Evolutionary conservation across 2,113 vertebrate species (phyloP), one percentile per base, ranked within the genome.

Genomic region (Tragelaphus scriptus): DNA sequence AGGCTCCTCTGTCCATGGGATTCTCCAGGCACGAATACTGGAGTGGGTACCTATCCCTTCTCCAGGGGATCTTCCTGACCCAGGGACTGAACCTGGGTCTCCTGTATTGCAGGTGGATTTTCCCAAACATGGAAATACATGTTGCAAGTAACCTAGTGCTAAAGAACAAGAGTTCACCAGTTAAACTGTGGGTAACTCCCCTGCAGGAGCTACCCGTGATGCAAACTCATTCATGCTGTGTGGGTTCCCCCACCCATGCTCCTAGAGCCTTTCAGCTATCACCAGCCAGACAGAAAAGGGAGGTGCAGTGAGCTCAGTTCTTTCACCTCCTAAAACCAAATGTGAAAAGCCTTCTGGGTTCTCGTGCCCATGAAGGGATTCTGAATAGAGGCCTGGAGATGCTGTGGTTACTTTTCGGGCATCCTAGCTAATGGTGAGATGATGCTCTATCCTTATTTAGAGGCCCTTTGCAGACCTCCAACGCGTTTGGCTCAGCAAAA

Each of bases 391-490:
- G 84, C 40, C 61, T n/a, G 51, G 14, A 6, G 71, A 81, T 51
- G 58, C 56, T 6, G 47, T 12, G 71, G 87, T 71, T 65, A 53
- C 59, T 68, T 90, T 40, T 26, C 44, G 7, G 75, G 28, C 23
- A 12, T 53, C 32, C 32, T 4, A 32, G 85, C 89, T 93, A 55
- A 55, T 65, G 85, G 59, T 4, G 21, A 85, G 53, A 40, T 0
- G 7, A 12, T 14, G 51, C 65, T 15, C 11, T 2, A 10, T 21
- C 2, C 0, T 49, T 49, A 81, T 16, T 85, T 11, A 23, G 91
- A 82, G 75, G 36, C 92, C 96, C 93, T 95, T 93, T 53, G 97
- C 85, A 92, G 55, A 97, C 91, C 96, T 98, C 85, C 84, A 51
- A 53, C 75, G 59, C 6, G 58, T 40, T 81, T 30, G 86, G 90